phyloP scores from a whole-genome alignment of 2,888 invertebrate species.

The Athripsodes cinereus region DNA sequence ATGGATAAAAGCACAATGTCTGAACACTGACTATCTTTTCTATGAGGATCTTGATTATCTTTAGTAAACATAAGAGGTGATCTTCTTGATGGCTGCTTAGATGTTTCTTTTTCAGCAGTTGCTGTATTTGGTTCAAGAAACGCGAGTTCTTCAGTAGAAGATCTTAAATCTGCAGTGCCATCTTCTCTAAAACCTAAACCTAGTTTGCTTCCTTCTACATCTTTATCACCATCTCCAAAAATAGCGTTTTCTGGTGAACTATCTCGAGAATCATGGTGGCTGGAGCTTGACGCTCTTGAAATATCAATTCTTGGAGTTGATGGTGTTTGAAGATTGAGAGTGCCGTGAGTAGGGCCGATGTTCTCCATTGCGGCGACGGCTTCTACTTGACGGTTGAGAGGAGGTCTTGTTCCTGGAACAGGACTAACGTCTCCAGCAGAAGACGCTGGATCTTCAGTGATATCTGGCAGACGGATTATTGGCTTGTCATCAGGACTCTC shows the following conservation, averaged over 20 bases:
- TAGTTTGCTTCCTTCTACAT: constrained; percentile 44
- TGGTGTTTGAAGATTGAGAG: constrained; percentile 52
- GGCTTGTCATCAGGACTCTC: constrained; percentile 55
- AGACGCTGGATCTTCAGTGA: constrained; percentile 45
- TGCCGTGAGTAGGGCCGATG: constrained; percentile 32
- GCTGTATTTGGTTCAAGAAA: constrained; percentile 60
- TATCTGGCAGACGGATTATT: constrained; percentile 50
- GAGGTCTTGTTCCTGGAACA: constrained; percentile 27
- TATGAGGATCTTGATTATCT: constrained; percentile 53
- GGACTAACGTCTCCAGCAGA: constrained; percentile 32
- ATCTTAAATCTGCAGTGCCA: constrained; percentile 77
- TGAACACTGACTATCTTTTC: constrained; percentile 69
- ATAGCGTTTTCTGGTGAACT: constrained; percentile 81
- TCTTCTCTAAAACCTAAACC: constrained; percentile 63
- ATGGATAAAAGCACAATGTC: constrained; percentile 70
- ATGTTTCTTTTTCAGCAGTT: constrained; percentile 31
- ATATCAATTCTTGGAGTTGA: constrained; percentile 83
- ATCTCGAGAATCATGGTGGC: constrained; percentile 80
- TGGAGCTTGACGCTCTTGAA: constrained; percentile 82
- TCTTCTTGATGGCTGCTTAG: constrained; percentile 39
- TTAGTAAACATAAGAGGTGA: constrained; percentile 43
- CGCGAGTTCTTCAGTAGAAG: constrained; percentile 83
- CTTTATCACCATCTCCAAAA: constrained; percentile 51
- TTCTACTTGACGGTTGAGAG: constrained; percentile 39
- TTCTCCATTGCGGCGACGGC: constrained; percentile 32